Base-by-base conservation (phyloP, 2,113 vertebrate genomes). In the Podiceps cristatus region DNA sequence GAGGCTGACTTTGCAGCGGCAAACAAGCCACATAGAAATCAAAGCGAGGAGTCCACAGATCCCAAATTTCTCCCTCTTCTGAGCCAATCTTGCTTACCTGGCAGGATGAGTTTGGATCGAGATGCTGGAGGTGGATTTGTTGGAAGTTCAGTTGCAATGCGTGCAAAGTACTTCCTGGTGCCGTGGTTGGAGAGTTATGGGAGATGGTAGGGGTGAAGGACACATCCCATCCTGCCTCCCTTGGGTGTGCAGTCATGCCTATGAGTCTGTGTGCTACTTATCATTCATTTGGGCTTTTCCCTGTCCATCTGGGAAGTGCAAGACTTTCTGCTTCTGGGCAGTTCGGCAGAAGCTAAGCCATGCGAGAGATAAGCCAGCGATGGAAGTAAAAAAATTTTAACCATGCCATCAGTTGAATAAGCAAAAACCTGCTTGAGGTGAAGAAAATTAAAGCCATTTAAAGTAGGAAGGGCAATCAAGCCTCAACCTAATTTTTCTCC, bases 111-210 rank as follows among this genome's bases (percentile, higher is more conserved):
- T 71, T 47, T 31, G 29, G 18, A 20, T 27, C 10, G 53, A n/a
- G 18, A 27, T 13, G 27, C 35, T 14, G 35, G 42, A 76, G 55
- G 22, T 58, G 44, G 40, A 17, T 71, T 37, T 75, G 18, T n/a
- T 82, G 63, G 42, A n/a, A 3, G 31, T 50, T 42, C 4, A 2
- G 5, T 29, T 71, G 42, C 15, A 42, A 11, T 7, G 10, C 2
- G 9, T 13, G n/a, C 20, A 33, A 50, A 11, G 35, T 11, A 12
- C 49, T 71, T 47, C 47, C n/a, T 64, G 55, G 31, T 60, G 55
- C 17, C 1, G 3, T 45, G 47, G 47, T n/a, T 29, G 49, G n/a
- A 16, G 24, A 28, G n/a, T 55, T 63, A 28, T 0, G 5, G 40
- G 44, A 50, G 42, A 9, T 17, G 59, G 29, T 2, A 25, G 42